Evolutionary conservation across 2,888 invertebrate species (phyloP).

Genomic region (Onthophagus sagittarius): DNA sequence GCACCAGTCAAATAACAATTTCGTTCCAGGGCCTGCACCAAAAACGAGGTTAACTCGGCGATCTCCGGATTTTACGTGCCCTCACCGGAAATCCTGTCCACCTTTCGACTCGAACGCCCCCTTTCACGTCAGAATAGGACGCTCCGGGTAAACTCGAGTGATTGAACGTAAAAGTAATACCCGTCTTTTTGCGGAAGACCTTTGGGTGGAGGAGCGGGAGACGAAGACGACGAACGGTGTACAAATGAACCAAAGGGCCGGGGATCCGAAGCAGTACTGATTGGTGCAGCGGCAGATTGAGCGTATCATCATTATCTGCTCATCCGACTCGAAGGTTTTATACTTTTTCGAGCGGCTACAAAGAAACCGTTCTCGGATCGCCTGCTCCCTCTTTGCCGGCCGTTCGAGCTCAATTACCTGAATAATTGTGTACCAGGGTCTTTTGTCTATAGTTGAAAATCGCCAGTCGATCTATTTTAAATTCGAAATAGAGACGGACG

Average conservation of each 20-base stretch:
- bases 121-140: not conserved
- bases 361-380: constrained; percentile 30
- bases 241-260: constrained; percentile 31
- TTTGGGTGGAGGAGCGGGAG: not conserved
- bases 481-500: not conserved
- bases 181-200: constrained; percentile 16
- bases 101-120: not conserved
- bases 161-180: constrained; percentile 27
- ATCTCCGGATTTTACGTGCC: not conserved
- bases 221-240: constrained; percentile 19
- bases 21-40: not conserved
- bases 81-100: not conserved
- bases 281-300: constrained; percentile 42
- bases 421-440: constrained; percentile 21
- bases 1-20: not conserved
- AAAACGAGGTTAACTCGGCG: not conserved
- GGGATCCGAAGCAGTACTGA: constrained; percentile 41
- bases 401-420: constrained; percentile 23
- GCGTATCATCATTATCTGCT: constrained; percentile 44
- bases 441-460: not conserved
- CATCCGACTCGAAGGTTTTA: constrained; percentile 38
- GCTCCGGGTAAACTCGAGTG: constrained; percentile 18
- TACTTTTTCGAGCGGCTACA: constrained; percentile 38
- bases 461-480: constrained; percentile 5
- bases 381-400: constrained; percentile 12